Evolutionary conservation across 2,888 invertebrate species (phyloP).

Genomic region (Amphipyra tragopoginis): DNA sequence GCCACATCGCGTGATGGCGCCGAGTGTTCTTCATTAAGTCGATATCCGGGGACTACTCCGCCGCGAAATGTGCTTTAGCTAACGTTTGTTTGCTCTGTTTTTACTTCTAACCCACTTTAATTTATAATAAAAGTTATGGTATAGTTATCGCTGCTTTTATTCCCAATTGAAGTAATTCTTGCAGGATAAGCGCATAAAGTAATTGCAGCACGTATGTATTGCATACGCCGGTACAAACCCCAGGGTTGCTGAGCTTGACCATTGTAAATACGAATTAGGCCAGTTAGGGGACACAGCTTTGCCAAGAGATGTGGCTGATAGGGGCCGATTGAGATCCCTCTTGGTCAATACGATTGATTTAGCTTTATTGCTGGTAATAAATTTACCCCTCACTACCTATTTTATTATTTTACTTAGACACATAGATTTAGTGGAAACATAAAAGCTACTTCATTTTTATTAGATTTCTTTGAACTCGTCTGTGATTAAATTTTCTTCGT

Average conservation of each 20-base stretch:
- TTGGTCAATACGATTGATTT: conserved; percentile 80
- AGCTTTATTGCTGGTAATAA: conserved; percentile 84
- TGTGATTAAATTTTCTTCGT: conserved; percentile 52
- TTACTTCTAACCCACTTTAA: conserved; percentile 29
- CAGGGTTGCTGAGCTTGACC: conserved; percentile 43
- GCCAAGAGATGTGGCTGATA: conserved; percentile 73
- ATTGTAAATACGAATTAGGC: conserved; percentile 71
- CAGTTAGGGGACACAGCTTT: conserved; percentile 63
- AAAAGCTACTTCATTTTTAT: conserved; percentile 50
- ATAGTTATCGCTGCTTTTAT: neutral
- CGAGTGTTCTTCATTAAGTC: conserved; percentile 79
- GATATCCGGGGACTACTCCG: conserved; percentile 68
- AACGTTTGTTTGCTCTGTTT: conserved; percentile 48
- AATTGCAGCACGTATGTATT: conserved; percentile 5
- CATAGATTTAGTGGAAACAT: conserved; percentile 48
- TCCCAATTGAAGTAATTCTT: too few species aligned
- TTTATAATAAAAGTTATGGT: conserved; percentile 4
- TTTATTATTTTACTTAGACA: conserved; percentile 50
- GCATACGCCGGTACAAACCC: conserved; percentile 23
- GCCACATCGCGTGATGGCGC: conserved; percentile 70
- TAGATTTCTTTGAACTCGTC: conserved; percentile 45
- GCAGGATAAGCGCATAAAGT: too few species aligned
- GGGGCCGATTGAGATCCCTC: conserved; percentile 74
- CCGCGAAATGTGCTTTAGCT: conserved; percentile 56
- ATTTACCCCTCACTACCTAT: conserved; percentile 69